Evolutionary conservation across 2,888 invertebrate species (phyloP).

Genomic region (Corbicula japonica): DNA sequence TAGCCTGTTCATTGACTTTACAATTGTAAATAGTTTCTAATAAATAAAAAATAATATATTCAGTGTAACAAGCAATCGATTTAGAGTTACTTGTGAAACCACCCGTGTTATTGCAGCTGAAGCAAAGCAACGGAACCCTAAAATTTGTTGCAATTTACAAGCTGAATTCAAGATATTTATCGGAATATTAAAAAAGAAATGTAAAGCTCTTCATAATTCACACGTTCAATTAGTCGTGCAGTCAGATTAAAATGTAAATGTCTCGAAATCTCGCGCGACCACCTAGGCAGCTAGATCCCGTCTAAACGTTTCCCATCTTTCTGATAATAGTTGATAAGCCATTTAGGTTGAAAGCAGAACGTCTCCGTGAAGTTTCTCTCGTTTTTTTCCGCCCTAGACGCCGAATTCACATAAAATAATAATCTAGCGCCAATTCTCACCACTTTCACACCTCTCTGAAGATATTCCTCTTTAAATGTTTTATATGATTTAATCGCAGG

Average conservation of each 20-base stretch:
- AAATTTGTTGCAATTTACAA: too few species aligned
- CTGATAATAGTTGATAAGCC: conserved; percentile 34
- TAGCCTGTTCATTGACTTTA: too few species aligned
- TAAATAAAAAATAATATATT: too few species aligned
- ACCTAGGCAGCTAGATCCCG: conserved; percentile 19
- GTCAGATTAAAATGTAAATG: neutral
- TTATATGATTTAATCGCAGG: conserved; percentile 62
- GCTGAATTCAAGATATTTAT: too few species aligned
- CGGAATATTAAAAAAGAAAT: too few species aligned
- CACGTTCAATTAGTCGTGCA: neutral
- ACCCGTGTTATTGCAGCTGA: too few species aligned
- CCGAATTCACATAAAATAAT: conserved; percentile 45
- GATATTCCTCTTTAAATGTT: conserved; percentile 58
- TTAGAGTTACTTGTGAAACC: too few species aligned
- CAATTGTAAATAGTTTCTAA: too few species aligned
- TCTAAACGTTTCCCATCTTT: conserved; percentile 19
- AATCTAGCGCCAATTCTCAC: conserved; percentile 41
- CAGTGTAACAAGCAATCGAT: too few species aligned
- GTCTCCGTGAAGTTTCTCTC: conserved; percentile 20
- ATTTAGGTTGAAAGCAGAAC: conserved; percentile 25
- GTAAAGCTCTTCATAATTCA: too few species aligned
- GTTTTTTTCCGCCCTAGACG: conserved; percentile 15
- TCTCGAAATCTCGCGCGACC: conserved; percentile 3
- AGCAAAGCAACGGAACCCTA: too few species aligned
- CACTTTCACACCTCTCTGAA: conserved; percentile 54